Evolutionary conservation across 2,113 vertebrate genomes (phyloP).

Genomic region (Naja naja): DNA sequence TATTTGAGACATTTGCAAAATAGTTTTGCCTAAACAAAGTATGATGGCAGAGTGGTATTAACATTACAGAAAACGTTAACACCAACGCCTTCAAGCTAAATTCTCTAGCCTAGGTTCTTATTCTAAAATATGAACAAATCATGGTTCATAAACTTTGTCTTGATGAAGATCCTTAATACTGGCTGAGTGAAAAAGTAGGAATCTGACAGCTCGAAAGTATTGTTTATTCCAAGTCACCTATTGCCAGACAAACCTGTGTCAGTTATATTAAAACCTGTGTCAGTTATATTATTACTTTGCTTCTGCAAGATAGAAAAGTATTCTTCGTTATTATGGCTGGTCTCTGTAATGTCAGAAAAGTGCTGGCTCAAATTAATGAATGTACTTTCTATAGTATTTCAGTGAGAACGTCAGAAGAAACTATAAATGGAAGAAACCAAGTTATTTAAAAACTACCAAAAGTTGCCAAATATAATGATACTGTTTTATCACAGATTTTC

Average conservation of each 20-base stretch:
- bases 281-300: not conserved
- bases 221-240: not conserved
- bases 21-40: not conserved
- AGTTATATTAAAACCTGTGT: not conserved
- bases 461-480: not conserved
- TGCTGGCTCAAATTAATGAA: not conserved
- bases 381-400: not conserved
- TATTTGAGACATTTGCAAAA: not conserved
- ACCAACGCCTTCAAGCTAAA: not conserved
- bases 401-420: not conserved
- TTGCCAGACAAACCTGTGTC: not conserved
- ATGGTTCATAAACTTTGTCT: not conserved
- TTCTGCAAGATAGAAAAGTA: not conserved
- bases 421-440: not conserved
- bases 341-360: not conserved
- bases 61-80: not conserved
- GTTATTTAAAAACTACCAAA: not conserved
- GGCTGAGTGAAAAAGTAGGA: not conserved
- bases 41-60: not conserved
- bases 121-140: not conserved
- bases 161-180: not conserved
- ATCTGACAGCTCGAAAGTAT: not conserved
- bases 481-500: not conserved
- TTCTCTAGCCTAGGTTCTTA: not conserved
- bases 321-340: not conserved